Conservation (phyloP, 2,888 invertebrate species). For the Marasmarcha lunaedactyla region DNA sequence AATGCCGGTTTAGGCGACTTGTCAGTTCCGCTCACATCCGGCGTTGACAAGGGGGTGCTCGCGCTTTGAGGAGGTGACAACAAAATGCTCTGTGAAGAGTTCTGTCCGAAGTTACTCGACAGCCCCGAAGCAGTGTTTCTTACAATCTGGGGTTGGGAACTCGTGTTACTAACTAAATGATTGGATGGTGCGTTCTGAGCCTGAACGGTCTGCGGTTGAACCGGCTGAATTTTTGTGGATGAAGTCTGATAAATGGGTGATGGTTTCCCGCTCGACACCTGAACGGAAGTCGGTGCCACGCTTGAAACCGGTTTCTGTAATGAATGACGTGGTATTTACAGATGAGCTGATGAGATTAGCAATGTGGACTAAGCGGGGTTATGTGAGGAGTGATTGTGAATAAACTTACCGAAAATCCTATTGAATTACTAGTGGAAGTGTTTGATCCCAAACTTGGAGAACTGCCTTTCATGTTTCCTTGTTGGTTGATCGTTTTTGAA, state of each 20-base stretch:
- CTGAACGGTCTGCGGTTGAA: conserved; percentile 80
- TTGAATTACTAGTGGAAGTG: conserved; percentile 46
- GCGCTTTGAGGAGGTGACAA: conserved; percentile 73
- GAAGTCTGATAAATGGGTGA: conserved; percentile 85
- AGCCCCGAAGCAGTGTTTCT: conserved; percentile 63
- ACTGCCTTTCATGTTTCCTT: conserved; percentile 42
- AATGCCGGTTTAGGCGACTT: conserved; percentile 80
- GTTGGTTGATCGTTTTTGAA: conserved; percentile 40
- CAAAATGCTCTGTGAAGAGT: conserved; percentile 50
- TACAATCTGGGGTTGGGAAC: conserved; percentile 64
- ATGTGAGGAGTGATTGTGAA: neutral
- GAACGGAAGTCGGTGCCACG: conserved; percentile 83
- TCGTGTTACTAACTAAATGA: conserved; percentile 58
- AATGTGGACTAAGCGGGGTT: conserved; percentile 18
- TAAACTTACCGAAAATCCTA: conserved; percentile 58
- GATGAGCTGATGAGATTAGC: conserved; percentile 20
- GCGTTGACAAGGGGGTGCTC: conserved; percentile 70
- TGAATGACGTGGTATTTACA: conserved; percentile 63
- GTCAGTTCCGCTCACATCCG: conserved; percentile 59
- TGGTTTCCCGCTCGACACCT: conserved; percentile 74
- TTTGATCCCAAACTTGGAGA: conserved; percentile 51
- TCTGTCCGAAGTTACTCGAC: conserved; percentile 53
- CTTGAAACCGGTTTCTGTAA: conserved; percentile 88
- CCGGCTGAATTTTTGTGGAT: conserved; percentile 84
- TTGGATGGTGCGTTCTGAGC: conserved; percentile 51